These are phyloP conservation scores for Cataglyphis livida DNA, from an alignment of 2,888 invertebrate species.

Conservation along the genomic window DNA sequence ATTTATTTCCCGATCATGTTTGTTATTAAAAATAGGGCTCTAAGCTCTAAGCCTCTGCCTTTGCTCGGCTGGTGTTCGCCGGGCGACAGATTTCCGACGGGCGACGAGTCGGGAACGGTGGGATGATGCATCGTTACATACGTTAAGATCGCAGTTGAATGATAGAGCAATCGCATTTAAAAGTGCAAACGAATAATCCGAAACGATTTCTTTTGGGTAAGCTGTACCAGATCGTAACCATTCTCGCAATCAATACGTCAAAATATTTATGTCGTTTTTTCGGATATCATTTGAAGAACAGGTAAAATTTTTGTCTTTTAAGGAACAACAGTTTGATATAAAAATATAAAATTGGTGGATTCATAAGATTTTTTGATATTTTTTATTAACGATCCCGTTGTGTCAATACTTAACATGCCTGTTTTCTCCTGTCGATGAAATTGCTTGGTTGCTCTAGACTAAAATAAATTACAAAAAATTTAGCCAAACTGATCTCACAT, in stretches of 20 bases:
- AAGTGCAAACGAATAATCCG: conserved; percentile 2
- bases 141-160: neutral
- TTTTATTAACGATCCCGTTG: too few species aligned
- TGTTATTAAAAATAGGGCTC: too few species aligned
- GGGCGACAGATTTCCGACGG: too few species aligned
- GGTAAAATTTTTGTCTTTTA: conserved; percentile 16
- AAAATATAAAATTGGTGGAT: too few species aligned
- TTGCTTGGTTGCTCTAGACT: conserved; percentile 13
- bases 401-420: too few species aligned
- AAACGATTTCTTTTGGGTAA: neutral
- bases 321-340: neutral
- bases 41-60: too few species aligned
- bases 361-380: too few species aligned
- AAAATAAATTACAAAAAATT: conserved; percentile 23
- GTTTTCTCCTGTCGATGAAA: neutral
- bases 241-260: conserved; percentile 18
- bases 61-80: too few species aligned
- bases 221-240: neutral
- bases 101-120: too few species aligned
- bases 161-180: neutral
- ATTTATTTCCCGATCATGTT: too few species aligned
- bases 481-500: neutral
- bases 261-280: conserved; percentile 9
- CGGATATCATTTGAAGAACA: conserved; percentile 6
- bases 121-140: too few species aligned